Base-by-base conservation (phyloP, 2,113 vertebrate genomes). In the Hirundichthys speculiger region DNA sequence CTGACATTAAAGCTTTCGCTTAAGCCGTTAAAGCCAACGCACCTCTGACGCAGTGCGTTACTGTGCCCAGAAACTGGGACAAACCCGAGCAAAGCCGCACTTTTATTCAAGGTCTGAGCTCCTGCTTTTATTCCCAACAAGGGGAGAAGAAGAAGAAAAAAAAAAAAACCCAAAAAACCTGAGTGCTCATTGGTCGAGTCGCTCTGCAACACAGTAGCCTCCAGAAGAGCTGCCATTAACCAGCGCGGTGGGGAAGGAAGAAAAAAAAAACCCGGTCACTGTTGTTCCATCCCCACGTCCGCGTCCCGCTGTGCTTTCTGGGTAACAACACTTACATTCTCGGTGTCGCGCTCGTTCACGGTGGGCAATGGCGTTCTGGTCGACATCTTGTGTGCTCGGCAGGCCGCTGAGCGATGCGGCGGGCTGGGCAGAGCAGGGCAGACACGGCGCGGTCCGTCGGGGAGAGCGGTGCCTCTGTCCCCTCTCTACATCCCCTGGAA, bases 301-400 rank as follows among this genome's bases (percentile, higher is more conserved):
- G 14, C 34, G n/a, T 49, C 55, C 87, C 91, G 15, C 58, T 63
- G 62, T 43, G n/a, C 38, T 71, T 47, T 18, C 45, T 4, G 46
- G 16, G 13, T 4, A 25, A 16, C 50, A 49, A 24, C 59, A 89
- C 89, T 96, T 90, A 97, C 96, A 24, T 97, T 96, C 89, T 97
- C 96, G 27, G 96, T 90, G 90, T 97, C 96, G 69, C 96, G 93
- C 90, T 97, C 96, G 89, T 96, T 97, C 85, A 97, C 96, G 63
- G 95, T 97, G 61, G 96, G 96, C 91, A 97, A 94, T 92, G 95
- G 96, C 92, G 95, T 96, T 91, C 95, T 93, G 81, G 95, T 94
- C 90, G 96, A 96, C 96, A 97, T 97, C 70, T 94, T 95, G 94
- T 94, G 93, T 67, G 91, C 56, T 75, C 73, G 62, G 59, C 83